A percentile compares a stretch with the other conserved stretches of the same genome.
phyloP scores from a whole-genome alignment of 2,888 invertebrate genomes.

The Drosophila niveifrons region DNA sequence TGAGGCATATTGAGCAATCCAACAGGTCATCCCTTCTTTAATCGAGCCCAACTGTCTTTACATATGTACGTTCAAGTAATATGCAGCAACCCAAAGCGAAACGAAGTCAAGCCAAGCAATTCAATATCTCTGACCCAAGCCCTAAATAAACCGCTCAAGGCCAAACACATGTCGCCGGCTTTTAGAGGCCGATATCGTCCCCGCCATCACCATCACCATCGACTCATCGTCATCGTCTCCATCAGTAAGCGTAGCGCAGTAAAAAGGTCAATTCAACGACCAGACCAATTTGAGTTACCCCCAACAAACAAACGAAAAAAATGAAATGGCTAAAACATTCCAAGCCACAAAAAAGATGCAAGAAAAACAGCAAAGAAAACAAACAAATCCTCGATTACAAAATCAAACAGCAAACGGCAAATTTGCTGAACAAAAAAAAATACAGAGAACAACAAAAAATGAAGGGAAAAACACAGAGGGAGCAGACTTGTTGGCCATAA shows the following conservation, averaged over 20 bases:
- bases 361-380: conserved; percentile 48
- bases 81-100: conserved; percentile 10
- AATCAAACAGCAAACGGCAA: conserved; percentile 74
- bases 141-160: conserved; percentile 78
- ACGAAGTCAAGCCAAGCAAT: conserved; percentile 11
- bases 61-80: conserved; percentile 13
- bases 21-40: conserved; percentile 55
- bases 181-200: conserved; percentile 27
- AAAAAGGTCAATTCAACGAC: conserved; percentile 77
- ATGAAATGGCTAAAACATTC: conserved; percentile 56
- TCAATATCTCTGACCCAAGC: conserved; percentile 47
- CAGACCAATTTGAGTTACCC: conserved; percentile 71
- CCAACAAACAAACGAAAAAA: conserved; percentile 9
- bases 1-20: conserved; percentile 46
- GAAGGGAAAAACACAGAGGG: conserved; percentile 48
- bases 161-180: conserved; percentile 77
- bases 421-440: conserved; percentile 54
- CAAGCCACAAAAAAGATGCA: conserved; percentile 31
- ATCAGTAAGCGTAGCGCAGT: conserved; percentile 36
- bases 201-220: conserved; percentile 23
- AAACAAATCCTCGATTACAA: conserved; percentile 81
- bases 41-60: conserved; percentile 31
- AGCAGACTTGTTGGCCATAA: conserved; percentile 77
- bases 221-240: not conserved
- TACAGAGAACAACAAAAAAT: conserved; percentile 35